phyloP scores from a whole-genome alignment of 2,113 vertebrate species.

The Phrynosoma blainvillii region DNA sequence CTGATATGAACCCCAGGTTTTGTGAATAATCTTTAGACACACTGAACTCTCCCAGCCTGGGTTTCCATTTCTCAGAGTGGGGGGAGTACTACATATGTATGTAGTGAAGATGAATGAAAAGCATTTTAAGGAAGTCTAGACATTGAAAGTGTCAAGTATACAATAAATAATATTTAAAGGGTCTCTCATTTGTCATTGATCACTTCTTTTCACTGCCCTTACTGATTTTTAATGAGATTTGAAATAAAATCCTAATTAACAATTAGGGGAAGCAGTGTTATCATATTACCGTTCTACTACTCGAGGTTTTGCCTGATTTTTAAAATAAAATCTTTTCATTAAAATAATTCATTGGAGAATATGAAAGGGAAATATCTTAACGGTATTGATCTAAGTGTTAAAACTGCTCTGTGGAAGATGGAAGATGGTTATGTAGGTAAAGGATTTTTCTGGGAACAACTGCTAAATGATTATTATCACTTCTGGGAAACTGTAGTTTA shows the following conservation, averaged over 20 bases:
- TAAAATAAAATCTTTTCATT: slow-evolving; percentile 2
- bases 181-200: background rate
- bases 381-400: slow-evolving; percentile 47
- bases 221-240: background rate
- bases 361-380: slow-evolving; percentile 36
- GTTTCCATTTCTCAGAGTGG: background rate
- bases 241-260: slow-evolving; percentile 12
- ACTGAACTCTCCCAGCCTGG: too few relatives aligned
- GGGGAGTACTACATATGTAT: background rate
- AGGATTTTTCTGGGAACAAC: slow-evolving; percentile 35
- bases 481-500: slow-evolving; percentile 35
- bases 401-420: slow-evolving; percentile 18
- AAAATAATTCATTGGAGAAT: slow-evolving; percentile 39
- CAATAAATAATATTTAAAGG: slow-evolving; percentile 12
- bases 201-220: background rate
- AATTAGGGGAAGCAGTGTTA: background rate
- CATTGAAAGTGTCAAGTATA: background rate
- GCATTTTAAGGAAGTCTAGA: background rate
- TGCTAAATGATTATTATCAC: slow-evolving; percentile 35
- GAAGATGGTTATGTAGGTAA: slow-evolving; percentile 1
- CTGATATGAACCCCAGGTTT: too few relatives aligned
- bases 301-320: slow-evolving; percentile 17
- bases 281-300: slow-evolving; percentile 6
- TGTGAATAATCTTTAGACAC: too few relatives aligned
- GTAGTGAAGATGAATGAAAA: slow-evolving; percentile 1